Base-by-base conservation (phyloP, 2,797 vertebrate genomes). In the Schizothorax lantsangensis region DNA sequence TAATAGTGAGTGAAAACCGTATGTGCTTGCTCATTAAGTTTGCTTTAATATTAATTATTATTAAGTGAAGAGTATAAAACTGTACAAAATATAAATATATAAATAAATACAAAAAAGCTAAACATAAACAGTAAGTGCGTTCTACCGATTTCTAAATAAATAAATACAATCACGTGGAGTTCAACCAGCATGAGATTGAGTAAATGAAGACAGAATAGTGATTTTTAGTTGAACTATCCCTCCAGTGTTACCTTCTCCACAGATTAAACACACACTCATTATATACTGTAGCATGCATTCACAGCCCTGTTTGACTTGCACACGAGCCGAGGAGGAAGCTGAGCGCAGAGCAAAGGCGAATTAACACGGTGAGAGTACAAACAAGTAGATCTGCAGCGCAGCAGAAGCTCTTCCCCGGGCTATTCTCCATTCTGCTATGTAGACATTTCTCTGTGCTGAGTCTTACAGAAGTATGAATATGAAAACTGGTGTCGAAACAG, bases 361-460 rank as follows among this genome's bases (percentile, higher is more conserved):
- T 43, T 59, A 73, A 43, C 36, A 54, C 33, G 23, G 52, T 36
- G 30, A 57, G 74, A 85, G 84, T 87, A 83, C 38, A 84, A 71
- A 81, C 84, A 64, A 82, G 74, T 45, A 78, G 62, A 79, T 78
- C 62, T 84, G 62, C 62, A 36, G 77, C 80, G 17, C 62, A 45
- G 72, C 79, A 64, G 86, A 82, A 86, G 82, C 73, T 68, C 78
- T 43, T 90, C 79, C 68, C 54, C 72, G 30, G 74, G 82, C 79
- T 86, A 43, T 87, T 82, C 85, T 85, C 47, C 74, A 45, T 86
- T 86, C 82, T 89, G 82, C 84, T 69, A 84, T 79, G 74, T 74
- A 88, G 81, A 84, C 84, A 62, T 62, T 86, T 81, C 68, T 88
- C 72, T 30, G n/a, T 62, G 81, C 72, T n/a, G 79, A 86, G 73